Evolutionary conservation across 2,888 invertebrate species (phyloP).

Genomic region (Formica aserva): DNA sequence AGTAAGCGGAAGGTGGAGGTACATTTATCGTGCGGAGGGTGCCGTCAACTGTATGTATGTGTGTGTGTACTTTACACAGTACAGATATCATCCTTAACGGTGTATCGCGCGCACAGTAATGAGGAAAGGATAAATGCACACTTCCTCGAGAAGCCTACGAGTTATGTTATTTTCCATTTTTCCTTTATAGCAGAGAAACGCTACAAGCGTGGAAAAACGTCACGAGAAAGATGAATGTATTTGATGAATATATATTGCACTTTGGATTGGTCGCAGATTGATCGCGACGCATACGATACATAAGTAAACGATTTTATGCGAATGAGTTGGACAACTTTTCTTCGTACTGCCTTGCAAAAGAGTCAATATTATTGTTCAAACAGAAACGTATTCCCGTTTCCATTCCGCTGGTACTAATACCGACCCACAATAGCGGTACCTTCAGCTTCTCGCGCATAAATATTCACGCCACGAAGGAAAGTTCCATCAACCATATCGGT

Average conservation of each 20-base stretch:
- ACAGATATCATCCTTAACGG: conserved; percentile 4
- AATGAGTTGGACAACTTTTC: conserved; percentile 4
- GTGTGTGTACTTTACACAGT: neutral
- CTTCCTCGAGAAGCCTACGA: neutral
- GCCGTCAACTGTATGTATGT: neutral
- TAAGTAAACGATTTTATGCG: conserved; percentile 17
- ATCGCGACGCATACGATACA: neutral
- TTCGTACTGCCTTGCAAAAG: conserved; percentile 23
- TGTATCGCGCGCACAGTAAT: neutral
- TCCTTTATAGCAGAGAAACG: neutral
- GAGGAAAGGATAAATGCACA: conserved; percentile 10
- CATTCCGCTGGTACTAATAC: neutral
- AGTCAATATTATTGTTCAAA: conserved; percentile 46
- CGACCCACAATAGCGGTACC: conserved; percentile 29
- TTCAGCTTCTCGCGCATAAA: conserved; percentile 28
- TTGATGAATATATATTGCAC: neutral
- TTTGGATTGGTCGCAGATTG: neutral
- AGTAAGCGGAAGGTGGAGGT: neutral
- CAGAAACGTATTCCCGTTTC: conserved; percentile 27
- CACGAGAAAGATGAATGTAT: neutral
- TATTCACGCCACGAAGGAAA: conserved; percentile 28
- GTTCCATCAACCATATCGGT: conserved; percentile 11
- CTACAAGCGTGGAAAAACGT: neutral
- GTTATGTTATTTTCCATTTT: neutral
- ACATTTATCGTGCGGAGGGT: conserved; percentile 10